A percentile compares a stretch with the other conserved stretches of the same genome.
Evolutionary conservation across 1,140 invertebrate genomes (phyloP).

Genomic region (Papilio dardanus): DNA sequence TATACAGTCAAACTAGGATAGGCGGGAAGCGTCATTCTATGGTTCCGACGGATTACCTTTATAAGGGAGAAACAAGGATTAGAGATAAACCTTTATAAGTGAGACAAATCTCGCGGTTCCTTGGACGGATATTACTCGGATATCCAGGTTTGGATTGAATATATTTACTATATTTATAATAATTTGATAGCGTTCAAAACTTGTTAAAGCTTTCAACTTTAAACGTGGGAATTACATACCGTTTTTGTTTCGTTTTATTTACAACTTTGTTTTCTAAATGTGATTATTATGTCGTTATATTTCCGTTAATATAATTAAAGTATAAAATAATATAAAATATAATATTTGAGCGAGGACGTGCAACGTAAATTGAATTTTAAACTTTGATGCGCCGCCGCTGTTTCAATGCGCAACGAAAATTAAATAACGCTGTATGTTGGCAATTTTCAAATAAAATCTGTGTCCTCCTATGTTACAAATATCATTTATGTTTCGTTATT

Average conservation of each 20-base stretch:
- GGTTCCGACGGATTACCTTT: too few relatives aligned
- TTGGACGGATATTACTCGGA: too few relatives aligned
- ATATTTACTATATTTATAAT: too few relatives aligned
- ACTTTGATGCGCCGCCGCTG: slow-evolving; percentile 14
- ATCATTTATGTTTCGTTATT: background rate
- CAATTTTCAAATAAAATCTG: slow-evolving; percentile 15
- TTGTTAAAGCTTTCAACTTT: background rate
- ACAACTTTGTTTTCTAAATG: background rate
- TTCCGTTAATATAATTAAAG: background rate
- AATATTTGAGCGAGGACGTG: background rate
- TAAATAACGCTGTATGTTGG: background rate
- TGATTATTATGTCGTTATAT: background rate
- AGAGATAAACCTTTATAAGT: too few relatives aligned
- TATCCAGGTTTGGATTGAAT: too few relatives aligned
- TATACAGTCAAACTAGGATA: too few relatives aligned
- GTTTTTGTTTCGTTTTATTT: too few relatives aligned
- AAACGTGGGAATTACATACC: too few relatives aligned
- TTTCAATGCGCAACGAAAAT: slow-evolving; percentile 1
- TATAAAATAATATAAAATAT: background rate
- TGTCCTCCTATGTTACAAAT: background rate
- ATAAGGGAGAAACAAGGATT: too few relatives aligned
- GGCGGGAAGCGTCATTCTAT: too few relatives aligned
- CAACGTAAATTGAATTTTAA: slow-evolving; percentile 19
- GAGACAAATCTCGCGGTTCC: too few relatives aligned
- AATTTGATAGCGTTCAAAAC: background rate